A percentile compares a stretch with the other conserved stretches of the same genome.
These are phyloP conservation scores for Erebia aethiops DNA, from an alignment of 2,888 invertebrate species.

Conservation along the genomic window DNA sequence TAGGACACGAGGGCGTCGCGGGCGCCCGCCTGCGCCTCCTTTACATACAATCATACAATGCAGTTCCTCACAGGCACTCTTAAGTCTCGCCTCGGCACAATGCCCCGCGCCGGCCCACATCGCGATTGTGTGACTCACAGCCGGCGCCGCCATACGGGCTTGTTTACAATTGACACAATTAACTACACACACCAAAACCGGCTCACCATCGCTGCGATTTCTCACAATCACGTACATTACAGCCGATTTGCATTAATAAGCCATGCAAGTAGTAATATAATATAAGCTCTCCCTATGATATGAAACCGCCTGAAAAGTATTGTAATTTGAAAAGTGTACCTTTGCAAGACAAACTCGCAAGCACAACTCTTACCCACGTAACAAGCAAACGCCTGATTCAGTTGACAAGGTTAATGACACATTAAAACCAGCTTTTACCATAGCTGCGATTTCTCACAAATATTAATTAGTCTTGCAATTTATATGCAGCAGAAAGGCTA, in stretches of 20 bases:
- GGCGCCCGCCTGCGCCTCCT: conserved; percentile 74
- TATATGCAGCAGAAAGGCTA: too few relatives aligned
- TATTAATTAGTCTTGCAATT: too few relatives aligned
- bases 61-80: conserved; percentile 43
- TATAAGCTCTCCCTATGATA: too few relatives aligned
- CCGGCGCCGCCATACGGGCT: conserved; percentile 67
- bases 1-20: conserved; percentile 57
- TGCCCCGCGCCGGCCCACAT: conserved; percentile 67
- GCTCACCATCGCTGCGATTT: conserved; percentile 46
- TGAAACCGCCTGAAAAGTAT: too few relatives aligned
- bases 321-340: too few relatives aligned
- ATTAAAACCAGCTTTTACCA: too few relatives aligned
- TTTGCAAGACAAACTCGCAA: too few relatives aligned
- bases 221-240: conserved; percentile 22
- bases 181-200: conserved; percentile 63
- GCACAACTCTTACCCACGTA: too few relatives aligned
- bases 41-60: conserved; percentile 77
- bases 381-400: too few relatives aligned
- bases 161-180: conserved; percentile 75
- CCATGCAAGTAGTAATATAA: too few relatives aligned
- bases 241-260: conserved; percentile 2
- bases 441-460: too few relatives aligned
- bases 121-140: conserved; percentile 73
- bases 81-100: conserved; percentile 41
- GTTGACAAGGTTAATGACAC: too few relatives aligned